These are phyloP conservation scores for Coilia nasus DNA, from an alignment of 2,797 vertebrate species.

Conservation along the genomic window DNA sequence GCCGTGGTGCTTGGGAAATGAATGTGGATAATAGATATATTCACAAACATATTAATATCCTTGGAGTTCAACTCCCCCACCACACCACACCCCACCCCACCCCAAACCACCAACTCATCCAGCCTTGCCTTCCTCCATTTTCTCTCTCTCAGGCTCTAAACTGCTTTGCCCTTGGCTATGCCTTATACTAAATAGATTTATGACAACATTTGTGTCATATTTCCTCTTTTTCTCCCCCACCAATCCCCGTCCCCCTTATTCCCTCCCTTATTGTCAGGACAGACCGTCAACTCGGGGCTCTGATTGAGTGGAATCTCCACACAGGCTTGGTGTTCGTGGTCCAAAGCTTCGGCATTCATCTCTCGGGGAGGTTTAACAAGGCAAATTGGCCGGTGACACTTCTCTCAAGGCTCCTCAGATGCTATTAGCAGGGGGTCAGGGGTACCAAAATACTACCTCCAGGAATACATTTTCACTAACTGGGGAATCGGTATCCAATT, in stretches of 20 bases:
- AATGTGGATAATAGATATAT: conserved; percentile 81
- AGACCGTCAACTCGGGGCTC: conserved; percentile 69
- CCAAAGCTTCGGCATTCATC: conserved; percentile 69
- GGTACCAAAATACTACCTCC: conserved; percentile 65
- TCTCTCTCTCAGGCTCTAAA: conserved; percentile 73
- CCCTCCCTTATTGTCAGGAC: conserved; percentile 73
- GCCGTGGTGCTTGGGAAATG: conserved; percentile 71
- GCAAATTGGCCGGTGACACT: conserved; percentile 72
- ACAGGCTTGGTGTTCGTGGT: conserved; percentile 70
- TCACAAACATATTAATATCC: conserved; percentile 80
- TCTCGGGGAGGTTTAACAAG: conserved; percentile 70
- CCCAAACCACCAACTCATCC: neutral
- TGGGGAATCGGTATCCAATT: conserved; percentile 44
- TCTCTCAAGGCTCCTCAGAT: conserved; percentile 61
- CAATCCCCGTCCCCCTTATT: conserved; percentile 61
- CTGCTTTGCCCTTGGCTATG: conserved; percentile 80
- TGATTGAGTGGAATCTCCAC: conserved; percentile 75
- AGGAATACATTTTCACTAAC: conserved; percentile 58
- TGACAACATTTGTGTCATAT: conserved; percentile 82
- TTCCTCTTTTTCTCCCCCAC: conserved; percentile 70
- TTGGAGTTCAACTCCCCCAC: conserved; percentile 70
- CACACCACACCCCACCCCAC: conserved; percentile 3
- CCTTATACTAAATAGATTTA: conserved; percentile 81
- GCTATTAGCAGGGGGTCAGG: conserved; percentile 67
- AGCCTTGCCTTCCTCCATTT: conserved; percentile 62